Evolutionary conservation across 2,113 vertebrate species (phyloP).

Genomic region (Catharus bicknelli): DNA sequence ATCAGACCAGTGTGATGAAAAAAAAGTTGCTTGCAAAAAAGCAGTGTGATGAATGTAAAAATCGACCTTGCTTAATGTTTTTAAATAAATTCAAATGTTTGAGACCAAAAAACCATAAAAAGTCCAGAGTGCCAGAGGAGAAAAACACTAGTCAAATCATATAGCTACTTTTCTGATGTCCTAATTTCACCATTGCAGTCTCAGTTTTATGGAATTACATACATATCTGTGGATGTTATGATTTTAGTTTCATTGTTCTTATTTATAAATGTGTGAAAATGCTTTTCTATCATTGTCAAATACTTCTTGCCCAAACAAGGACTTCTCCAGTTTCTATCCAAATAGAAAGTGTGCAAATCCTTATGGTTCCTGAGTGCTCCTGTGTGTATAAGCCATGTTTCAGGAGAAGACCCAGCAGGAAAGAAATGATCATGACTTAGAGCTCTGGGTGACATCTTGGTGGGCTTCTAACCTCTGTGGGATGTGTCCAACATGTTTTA

Average conservation of each 20-base stretch:
- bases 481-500: neutral
- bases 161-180: neutral
- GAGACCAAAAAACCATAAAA: neutral
- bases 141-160: neutral
- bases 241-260: neutral
- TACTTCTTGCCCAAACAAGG: neutral
- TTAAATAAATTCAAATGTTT: neutral
- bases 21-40: neutral
- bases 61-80: neutral
- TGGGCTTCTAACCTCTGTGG: neutral
- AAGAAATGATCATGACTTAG: accelerated
- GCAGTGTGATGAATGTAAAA: neutral
- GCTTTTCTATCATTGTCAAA: neutral
- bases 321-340: neutral
- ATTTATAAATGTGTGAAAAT: neutral
- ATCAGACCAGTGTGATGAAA: neutral
- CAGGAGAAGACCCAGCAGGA: neutral
- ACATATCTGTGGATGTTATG: neutral
- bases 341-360: neutral
- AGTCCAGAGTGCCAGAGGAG: neutral
- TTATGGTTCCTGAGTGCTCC: accelerated
- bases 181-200: neutral
- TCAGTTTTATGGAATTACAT: neutral
- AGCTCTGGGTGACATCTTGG: neutral
- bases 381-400: neutral